These are phyloP conservation scores for Andrena fulva DNA, from an alignment of 2,888 invertebrate species.

Conservation along the genomic window DNA sequence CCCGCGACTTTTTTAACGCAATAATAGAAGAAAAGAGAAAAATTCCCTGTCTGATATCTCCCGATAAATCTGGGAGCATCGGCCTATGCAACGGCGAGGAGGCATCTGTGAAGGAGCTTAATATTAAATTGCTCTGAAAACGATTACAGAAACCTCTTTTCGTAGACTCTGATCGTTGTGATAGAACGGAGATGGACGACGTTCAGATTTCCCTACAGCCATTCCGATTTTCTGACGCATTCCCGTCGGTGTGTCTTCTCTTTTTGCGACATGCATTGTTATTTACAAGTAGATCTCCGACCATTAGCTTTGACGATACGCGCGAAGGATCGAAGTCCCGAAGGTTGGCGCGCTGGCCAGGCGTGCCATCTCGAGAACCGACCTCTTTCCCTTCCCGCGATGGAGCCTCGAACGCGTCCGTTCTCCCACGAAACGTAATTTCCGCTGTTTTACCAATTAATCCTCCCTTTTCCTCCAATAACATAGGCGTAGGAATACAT, in stretches of 20 bases:
- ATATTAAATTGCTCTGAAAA: slow-evolving; percentile 52
- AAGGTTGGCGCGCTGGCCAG: neutral
- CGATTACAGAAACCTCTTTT: slow-evolving; percentile 60
- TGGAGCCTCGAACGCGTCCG: slow-evolving; percentile 63
- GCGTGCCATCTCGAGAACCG: neutral
- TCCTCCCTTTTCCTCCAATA: slow-evolving; percentile 46
- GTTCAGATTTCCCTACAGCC: slow-evolving; percentile 44
- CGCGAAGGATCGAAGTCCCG: neutral
- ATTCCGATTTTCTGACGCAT: slow-evolving; percentile 22
- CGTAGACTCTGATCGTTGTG: slow-evolving; percentile 82
- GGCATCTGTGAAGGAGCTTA: slow-evolving; percentile 66
- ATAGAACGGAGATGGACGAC: slow-evolving; percentile 80
- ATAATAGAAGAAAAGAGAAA: slow-evolving; percentile 16
- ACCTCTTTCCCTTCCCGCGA: neutral
- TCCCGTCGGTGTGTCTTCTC: neutral
- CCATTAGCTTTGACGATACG: neutral
- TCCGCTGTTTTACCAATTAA: slow-evolving; percentile 68
- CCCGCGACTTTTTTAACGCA: neutral
- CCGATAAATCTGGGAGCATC: slow-evolving; percentile 20
- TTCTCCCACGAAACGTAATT: slow-evolving; percentile 75
- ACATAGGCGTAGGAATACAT: slow-evolving; percentile 54
- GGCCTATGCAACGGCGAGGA: slow-evolving; percentile 28
- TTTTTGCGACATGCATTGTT: neutral
- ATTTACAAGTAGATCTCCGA: neutral
- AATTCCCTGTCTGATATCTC: slow-evolving; percentile 31